Base-by-base conservation (phyloP, 2,113 vertebrate species). In the Camelus dromedarius region DNA sequence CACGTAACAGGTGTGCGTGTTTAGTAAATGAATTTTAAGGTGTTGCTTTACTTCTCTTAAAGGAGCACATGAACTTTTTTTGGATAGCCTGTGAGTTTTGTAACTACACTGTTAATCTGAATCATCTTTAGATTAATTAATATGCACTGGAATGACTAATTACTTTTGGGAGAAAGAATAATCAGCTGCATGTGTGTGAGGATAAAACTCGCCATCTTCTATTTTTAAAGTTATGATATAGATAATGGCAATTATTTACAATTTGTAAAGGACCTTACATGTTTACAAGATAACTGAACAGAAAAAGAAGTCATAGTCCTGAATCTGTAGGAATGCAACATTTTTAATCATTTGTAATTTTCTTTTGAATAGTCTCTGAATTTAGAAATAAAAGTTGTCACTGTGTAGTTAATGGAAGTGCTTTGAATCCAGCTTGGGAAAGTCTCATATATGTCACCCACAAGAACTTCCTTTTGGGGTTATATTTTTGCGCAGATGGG, bases 351-450 rank as follows among this genome's bases (percentile, higher is more conserved):
- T 86, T 80, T 85, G 3, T 67, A 84, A 46, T 67, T 84, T 88
- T 60, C 64, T 75, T 92, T 83, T 89, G 66, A 89, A 52, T 79
- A 38, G 11, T 50, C 19, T 93, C 26, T 93, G 58, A 93, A 64
- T 76, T 86, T 96, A 81, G 67, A 83, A 66, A 80, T 18, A 70
- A 64, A 76, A 60, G 3, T 94, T 81, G 10, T 92, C 35, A 82
- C 8, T 86, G 19, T 90, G 28, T 89, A 79, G 22, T 64, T 10
- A 92, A 24, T 82, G 35, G 67, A 81, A 93, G 32, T 64, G 7
- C 20, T 92, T 94, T 73, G 24, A 89, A 16, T 56, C 26, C 67
- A 67, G 46, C 50, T 35, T 28, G 46, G 15, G 1, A 19, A 89
- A 24, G 72, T 50, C 84, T 91, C 35, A 62, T 66, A 35, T 35